These are phyloP conservation scores for Orthosia cruda DNA, from an alignment of 2,888 invertebrate species.

Conservation along the genomic window DNA sequence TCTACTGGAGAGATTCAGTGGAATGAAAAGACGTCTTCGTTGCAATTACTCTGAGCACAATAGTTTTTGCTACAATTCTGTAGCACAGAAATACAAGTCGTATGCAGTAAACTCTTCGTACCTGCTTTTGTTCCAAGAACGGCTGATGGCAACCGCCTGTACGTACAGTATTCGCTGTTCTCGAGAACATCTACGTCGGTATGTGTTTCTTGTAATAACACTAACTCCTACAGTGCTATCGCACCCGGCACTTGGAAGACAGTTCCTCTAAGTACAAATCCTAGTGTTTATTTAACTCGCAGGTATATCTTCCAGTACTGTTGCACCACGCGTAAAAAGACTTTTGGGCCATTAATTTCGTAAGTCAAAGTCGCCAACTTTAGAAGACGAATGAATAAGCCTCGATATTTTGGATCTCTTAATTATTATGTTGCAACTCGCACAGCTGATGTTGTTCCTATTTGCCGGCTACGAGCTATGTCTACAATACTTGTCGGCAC, in stretches of 20 bases:
- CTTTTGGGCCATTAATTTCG: background rate
- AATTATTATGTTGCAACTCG: background rate
- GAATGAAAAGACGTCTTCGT: background rate
- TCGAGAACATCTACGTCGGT: background rate
- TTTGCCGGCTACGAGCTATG: background rate
- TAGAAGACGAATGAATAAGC: background rate
- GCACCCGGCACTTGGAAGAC: background rate
- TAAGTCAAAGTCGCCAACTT: no score
- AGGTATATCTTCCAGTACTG: no score
- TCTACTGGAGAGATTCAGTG: background rate
- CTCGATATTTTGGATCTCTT: no score
- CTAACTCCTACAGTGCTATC: background rate
- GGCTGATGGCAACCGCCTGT: background rate
- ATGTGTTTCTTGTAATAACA: conserved; percentile 10
- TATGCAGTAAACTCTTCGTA: background rate
- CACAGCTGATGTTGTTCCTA: background rate
- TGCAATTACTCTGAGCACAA: background rate
- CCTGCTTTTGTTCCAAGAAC: conserved; percentile 12
- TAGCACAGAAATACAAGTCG: background rate
- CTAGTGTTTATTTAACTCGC: background rate
- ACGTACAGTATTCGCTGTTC: background rate
- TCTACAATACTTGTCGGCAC: background rate
- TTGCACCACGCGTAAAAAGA: no score
- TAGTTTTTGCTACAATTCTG: background rate
- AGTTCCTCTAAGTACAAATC: background rate